Conservation (phyloP, 2,797 vertebrate genomes). For the Dendrocincla tyrannina region DNA sequence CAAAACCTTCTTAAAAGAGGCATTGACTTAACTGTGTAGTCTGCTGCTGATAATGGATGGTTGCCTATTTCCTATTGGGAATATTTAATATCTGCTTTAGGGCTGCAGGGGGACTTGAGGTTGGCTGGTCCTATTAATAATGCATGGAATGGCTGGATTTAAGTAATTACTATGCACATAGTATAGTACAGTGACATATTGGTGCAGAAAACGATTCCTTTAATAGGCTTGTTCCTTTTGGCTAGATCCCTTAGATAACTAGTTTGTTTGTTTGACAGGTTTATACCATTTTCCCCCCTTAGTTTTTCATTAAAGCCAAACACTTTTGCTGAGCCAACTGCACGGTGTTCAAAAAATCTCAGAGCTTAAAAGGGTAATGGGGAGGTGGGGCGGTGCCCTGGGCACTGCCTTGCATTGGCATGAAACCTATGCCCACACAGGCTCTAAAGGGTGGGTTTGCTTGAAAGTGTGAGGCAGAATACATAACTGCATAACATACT, state of each 20-base stretch:
- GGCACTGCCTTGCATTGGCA: not conserved
- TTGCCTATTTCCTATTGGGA: constrained; percentile 17
- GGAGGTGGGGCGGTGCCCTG: not conserved
- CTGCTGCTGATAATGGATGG: not conserved
- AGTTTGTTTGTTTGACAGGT: constrained; percentile 58
- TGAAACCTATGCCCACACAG: not conserved
- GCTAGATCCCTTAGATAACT: constrained; percentile 46
- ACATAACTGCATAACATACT: not conserved
- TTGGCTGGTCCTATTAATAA: constrained; percentile 60
- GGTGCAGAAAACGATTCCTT: constrained; percentile 37
- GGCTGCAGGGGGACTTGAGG: constrained; percentile 27
- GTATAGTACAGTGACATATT: constrained; percentile 47
- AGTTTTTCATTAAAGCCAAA: constrained; percentile 17
- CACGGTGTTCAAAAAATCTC: not conserved
- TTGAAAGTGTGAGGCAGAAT: not conserved
- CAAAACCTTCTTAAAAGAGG: constrained; percentile 20
- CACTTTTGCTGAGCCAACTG: not conserved
- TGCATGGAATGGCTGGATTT: constrained; percentile 45
- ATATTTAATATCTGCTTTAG: constrained; percentile 50
- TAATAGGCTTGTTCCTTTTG: constrained; percentile 56
- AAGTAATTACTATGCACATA: constrained; percentile 54
- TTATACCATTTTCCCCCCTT: not conserved
- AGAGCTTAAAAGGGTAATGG: not conserved
- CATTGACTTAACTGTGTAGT: not conserved
- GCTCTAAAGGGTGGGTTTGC: not conserved